Evolutionary conservation across 1,140 invertebrate species (phyloP).

Genomic region (Aleiodes sp.): DNA sequence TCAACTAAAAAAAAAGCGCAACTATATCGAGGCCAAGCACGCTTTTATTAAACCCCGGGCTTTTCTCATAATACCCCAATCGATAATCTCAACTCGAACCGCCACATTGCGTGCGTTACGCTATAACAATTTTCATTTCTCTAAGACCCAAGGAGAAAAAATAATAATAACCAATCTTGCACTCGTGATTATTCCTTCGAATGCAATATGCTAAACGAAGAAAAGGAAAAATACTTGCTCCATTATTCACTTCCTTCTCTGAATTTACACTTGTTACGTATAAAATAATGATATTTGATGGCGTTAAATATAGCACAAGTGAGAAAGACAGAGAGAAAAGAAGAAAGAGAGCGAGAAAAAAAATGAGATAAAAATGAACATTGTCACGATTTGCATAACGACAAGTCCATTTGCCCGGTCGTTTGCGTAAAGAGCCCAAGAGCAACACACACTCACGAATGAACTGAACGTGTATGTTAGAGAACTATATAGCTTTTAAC

Average conservation of each 20-base stretch:
- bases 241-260: neutral
- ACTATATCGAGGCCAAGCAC: constrained; percentile 7
- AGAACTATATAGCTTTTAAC: no score
- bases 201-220: no score
- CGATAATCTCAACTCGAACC: neutral
- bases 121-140: constrained; percentile 12
- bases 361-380: neutral
- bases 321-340: no score
- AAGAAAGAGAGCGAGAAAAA: no score
- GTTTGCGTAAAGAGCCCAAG: neutral
- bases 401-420: neutral
- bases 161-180: no score
- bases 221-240: neutral
- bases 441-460: neutral
- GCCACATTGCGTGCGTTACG: constrained; percentile 1
- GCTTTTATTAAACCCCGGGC: no score
- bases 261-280: neutral
- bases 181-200: no score
- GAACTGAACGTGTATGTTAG: no score
- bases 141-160: no score
- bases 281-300: constrained; percentile 1
- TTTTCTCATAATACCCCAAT: no score
- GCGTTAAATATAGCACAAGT: neutral
- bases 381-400: neutral
- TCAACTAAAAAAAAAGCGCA: neutral